phyloP scores from a whole-genome alignment of 2,113 vertebrate species.

The Galemys pyrenaicus region DNA sequence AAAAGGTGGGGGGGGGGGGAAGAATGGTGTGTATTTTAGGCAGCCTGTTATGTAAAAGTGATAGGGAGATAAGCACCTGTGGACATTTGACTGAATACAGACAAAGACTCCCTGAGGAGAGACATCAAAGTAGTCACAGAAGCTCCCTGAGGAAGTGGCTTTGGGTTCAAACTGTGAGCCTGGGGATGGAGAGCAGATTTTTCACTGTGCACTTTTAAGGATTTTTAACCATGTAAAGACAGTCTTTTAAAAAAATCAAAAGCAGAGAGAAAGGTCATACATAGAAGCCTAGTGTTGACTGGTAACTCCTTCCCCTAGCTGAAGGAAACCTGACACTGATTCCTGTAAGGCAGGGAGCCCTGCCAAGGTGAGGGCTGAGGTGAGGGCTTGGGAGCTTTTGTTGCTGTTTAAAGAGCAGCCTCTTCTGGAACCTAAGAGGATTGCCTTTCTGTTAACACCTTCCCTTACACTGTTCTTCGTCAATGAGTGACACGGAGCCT shows the following conservation, averaged over 20 bases:
- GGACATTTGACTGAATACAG: neutral
- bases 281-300: neutral
- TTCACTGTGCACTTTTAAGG: neutral
- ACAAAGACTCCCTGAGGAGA: neutral
- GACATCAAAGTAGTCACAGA: neutral
- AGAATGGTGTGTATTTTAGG: neutral
- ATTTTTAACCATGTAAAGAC: neutral
- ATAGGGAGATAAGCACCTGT: neutral
- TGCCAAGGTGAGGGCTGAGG: neutral
- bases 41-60: neutral
- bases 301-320: neutral
- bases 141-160: neutral
- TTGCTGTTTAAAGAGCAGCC: neutral
- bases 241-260: constrained; percentile 12
- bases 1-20: neutral
- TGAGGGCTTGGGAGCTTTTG: neutral
- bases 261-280: neutral
- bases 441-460: neutral
- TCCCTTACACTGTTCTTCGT: neutral
- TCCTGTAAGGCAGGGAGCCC: neutral
- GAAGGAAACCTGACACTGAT: neutral
- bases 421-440: neutral
- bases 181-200: neutral
- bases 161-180: neutral
- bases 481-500: neutral